phyloP scores from a whole-genome alignment of 2,888 invertebrate genomes.

The Chrysomela aeneicollis region DNA sequence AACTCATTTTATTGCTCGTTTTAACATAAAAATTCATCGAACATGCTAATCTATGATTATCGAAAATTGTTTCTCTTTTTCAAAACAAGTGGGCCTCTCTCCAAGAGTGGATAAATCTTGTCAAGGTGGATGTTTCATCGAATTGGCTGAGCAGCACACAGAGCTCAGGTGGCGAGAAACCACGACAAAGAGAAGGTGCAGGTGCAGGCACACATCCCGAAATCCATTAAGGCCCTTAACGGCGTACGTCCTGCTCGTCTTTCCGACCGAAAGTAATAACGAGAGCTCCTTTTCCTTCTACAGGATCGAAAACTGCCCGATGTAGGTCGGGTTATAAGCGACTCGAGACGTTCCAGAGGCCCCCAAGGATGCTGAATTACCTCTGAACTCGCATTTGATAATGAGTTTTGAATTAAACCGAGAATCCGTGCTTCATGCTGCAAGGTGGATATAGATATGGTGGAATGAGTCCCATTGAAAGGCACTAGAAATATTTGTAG shows the following conservation, averaged over 20 bases:
- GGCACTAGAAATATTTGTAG: too few relatives aligned
- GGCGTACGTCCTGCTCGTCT: constrained; percentile 34
- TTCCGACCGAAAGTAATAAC: constrained; percentile 14
- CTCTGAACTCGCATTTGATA: too few relatives aligned
- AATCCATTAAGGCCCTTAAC: constrained; percentile 37
- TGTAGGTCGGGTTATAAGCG: constrained; percentile 23
- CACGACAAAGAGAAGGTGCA: constrained; percentile 32
- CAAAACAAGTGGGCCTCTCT: too few relatives aligned
- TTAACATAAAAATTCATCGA: too few relatives aligned
- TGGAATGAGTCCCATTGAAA: too few relatives aligned
- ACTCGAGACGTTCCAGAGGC: not conserved
- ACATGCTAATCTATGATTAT: too few relatives aligned
- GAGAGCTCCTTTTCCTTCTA: constrained; percentile 14
- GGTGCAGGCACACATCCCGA: constrained; percentile 29
- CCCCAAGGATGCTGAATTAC: too few relatives aligned
- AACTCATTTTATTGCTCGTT: too few relatives aligned
- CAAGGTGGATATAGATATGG: too few relatives aligned
- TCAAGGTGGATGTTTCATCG: not conserved
- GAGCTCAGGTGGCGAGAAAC: constrained; percentile 33
- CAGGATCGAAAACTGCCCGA: constrained; percentile 43
- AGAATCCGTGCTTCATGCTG: too few relatives aligned
- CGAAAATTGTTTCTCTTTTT: too few relatives aligned
- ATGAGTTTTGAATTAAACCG: too few relatives aligned
- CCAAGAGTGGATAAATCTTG: not conserved
- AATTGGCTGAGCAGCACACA: not conserved